These are phyloP conservation scores for Thyatira batis DNA, from an alignment of 2,888 invertebrate genomes.

Conservation along the genomic window DNA sequence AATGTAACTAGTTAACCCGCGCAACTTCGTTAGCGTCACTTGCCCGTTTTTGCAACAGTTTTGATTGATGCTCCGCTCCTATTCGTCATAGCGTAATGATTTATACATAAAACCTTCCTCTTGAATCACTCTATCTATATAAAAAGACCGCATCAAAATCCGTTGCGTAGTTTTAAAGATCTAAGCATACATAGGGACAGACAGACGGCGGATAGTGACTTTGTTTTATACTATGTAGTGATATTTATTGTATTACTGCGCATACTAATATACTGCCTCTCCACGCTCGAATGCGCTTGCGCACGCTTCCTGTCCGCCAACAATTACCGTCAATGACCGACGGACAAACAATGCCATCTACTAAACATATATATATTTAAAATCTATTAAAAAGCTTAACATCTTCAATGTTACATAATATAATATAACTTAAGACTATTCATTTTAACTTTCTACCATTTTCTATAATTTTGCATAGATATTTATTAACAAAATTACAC, in stretches of 20 bases:
- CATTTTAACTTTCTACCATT: not conserved
- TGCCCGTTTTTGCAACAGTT: too few relatives aligned
- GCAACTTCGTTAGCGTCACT: too few relatives aligned
- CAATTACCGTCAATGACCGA: not conserved
- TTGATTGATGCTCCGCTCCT: too few relatives aligned
- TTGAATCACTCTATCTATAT: too few relatives aligned
- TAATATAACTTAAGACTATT: not conserved
- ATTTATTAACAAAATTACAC: not conserved
- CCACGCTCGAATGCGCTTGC: not conserved
- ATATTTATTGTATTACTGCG: not conserved
- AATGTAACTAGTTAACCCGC: too few relatives aligned
- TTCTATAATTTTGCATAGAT: not conserved
- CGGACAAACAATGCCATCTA: not conserved
- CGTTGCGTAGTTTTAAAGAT: too few relatives aligned
- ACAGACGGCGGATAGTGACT: too few relatives aligned
- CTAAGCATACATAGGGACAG: too few relatives aligned
- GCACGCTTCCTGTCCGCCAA: not conserved
- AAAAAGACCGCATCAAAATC: too few relatives aligned
- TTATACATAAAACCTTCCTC: too few relatives aligned
- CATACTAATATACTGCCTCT: not conserved
- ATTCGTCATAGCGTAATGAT: too few relatives aligned
- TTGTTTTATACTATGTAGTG: too few relatives aligned
- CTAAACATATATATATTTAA: not conserved
- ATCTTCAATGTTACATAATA: not conserved
- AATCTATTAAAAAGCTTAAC: not conserved